These are phyloP conservation scores for Diabrotica virgifera DNA, from an alignment of 1,140 invertebrate genomes.

Conservation along the genomic window DNA sequence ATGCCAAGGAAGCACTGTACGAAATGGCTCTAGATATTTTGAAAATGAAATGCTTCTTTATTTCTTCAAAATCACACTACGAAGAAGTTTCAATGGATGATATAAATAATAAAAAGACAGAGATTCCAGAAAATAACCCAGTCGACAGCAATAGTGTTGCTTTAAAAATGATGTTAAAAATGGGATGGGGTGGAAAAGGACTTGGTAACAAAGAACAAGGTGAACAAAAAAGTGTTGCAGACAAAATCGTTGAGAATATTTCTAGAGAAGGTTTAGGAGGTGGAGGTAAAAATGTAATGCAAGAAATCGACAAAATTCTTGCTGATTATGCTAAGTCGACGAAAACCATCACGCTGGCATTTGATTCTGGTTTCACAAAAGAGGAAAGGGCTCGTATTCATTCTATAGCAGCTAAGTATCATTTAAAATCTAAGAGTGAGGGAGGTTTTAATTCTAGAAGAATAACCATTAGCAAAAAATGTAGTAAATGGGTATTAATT, in stretches of 20 bases:
- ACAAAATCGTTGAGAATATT: constrained; percentile 32
- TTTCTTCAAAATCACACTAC: constrained; percentile 22
- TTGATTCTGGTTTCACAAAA: constrained; percentile 31
- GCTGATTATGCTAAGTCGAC: constrained; percentile 29
- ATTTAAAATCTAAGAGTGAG: constrained; percentile 34
- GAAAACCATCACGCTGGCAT: constrained; percentile 28
- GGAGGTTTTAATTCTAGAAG: constrained; percentile 28
- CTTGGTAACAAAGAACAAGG: constrained; percentile 32
- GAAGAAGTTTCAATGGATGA: constrained; percentile 27
- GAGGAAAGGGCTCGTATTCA: constrained; percentile 33
- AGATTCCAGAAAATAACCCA: constrained; percentile 5
- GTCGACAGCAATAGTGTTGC: constrained; percentile 25
- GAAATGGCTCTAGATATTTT: constrained; percentile 29
- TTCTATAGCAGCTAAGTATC: constrained; percentile 26
- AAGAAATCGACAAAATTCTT: constrained; percentile 29
- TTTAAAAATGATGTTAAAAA: constrained; percentile 35
- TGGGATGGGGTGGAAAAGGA: constrained; percentile 35
- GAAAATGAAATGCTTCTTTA: constrained; percentile 33
- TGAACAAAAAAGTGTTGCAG: constrained; percentile 27
- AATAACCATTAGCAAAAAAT: constrained; percentile 33
- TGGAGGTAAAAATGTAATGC: constrained; percentile 23
- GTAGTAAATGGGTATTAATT: constrained; percentile 27
- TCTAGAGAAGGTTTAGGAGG: constrained; percentile 24
- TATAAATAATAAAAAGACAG: not conserved
- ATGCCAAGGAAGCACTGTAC: constrained; percentile 28